Percentiles rank a stretch among this genome's conserved stretches.
Evolutionary conservation across 2,888 invertebrate species (phyloP).

Genomic region (Torymus tubicola): DNA sequence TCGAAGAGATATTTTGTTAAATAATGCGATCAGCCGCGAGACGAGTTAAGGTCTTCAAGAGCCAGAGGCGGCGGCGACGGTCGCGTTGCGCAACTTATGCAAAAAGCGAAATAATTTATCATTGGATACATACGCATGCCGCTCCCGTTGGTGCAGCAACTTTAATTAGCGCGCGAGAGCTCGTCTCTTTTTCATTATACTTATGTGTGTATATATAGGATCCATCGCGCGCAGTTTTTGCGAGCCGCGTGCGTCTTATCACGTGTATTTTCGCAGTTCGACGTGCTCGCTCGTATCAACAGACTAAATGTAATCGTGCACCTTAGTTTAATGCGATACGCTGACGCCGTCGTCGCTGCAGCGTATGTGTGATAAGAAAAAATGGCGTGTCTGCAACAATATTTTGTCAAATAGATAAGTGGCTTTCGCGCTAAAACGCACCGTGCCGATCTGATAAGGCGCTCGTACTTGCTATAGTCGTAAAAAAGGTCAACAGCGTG

Average conservation of each 20-base stretch:
- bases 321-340: slow-evolving; percentile 48
- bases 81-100: not conserved
- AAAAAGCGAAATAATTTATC: slow-evolving; percentile 7
- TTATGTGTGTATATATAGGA: too few species aligned
- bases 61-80: too few species aligned
- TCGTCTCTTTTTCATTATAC: not conserved
- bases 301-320: slow-evolving; percentile 45
- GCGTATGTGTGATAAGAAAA: slow-evolving; percentile 31
- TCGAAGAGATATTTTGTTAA: too few species aligned
- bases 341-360: slow-evolving; percentile 2
- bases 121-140: not conserved
- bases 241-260: slow-evolving; percentile 38
- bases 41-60: too few species aligned
- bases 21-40: too few species aligned
- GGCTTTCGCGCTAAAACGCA: slow-evolving; percentile 4
- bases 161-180: slow-evolving; percentile 16
- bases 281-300: slow-evolving; percentile 41
- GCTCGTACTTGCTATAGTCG: not conserved
- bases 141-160: not conserved
- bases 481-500: slow-evolving; percentile 27
- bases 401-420: slow-evolving; percentile 47
- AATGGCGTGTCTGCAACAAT: slow-evolving; percentile 44
- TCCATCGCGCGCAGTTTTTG: not conserved
- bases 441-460: slow-evolving; percentile 4
- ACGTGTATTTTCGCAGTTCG: slow-evolving; percentile 36